Percentiles rank a stretch among this genome's conserved stretches.
Conservation (phyloP, 2,797 vertebrate genomes). For the Aplochiton taeniatus region DNA sequence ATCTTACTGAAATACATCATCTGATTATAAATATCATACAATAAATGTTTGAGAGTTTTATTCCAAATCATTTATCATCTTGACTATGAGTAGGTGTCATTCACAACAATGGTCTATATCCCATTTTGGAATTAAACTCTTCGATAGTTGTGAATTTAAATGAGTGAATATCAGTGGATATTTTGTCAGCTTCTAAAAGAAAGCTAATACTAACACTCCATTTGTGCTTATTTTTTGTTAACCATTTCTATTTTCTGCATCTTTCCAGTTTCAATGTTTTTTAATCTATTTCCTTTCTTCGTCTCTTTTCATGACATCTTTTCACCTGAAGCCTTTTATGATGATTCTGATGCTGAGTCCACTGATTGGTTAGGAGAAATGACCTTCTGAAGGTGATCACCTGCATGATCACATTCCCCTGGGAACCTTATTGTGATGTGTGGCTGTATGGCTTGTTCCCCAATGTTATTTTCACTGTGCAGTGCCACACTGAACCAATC, state of each 20-base stretch:
- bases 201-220: not conserved
- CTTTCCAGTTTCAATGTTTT: constrained; percentile 32
- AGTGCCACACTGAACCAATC: not conserved
- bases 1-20: not conserved
- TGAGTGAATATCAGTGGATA: too few species aligned
- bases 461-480: constrained; percentile 6
- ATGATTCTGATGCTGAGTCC: constrained; percentile 79
- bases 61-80: too few species aligned
- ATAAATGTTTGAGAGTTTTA: too few species aligned
- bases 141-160: too few species aligned
- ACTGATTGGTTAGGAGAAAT: constrained; percentile 84
- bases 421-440: constrained; percentile 36
- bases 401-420: constrained; percentile 68
- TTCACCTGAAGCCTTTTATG: constrained; percentile 81
- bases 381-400: constrained; percentile 85
- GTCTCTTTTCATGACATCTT: constrained; percentile 43
- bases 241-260: constrained; percentile 30
- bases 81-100: too few species aligned
- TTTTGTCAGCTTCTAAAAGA: too few species aligned
- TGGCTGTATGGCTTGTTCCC: constrained; percentile 9
- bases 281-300: constrained; percentile 54
- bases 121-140: too few species aligned
- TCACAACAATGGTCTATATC: too few species aligned
- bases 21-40: not conserved
- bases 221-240: constrained; percentile 4